These are phyloP conservation scores for Rhizoglyphus robini DNA, from an alignment of 1,140 invertebrate species.

Conservation along the genomic window DNA sequence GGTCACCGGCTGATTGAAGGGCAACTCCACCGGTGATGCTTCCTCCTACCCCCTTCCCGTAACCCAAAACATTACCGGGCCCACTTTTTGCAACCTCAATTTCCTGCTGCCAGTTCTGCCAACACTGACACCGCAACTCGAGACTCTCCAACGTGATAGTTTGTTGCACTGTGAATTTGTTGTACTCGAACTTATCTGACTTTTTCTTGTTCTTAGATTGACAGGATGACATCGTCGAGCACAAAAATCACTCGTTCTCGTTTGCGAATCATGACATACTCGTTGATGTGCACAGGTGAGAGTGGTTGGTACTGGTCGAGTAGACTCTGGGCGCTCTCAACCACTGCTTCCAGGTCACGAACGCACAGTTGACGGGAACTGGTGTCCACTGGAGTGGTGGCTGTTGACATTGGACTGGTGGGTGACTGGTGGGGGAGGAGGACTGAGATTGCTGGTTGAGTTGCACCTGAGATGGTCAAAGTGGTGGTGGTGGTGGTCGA, in stretches of 20 bases:
- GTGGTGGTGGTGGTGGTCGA: not conserved
- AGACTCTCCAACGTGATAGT: constrained; percentile 67
- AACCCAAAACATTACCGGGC: not conserved
- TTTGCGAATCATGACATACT: constrained; percentile 30
- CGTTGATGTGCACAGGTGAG: not conserved
- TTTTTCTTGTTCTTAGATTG: constrained; percentile 80
- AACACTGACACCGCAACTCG: constrained; percentile 45
- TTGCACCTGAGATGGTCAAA: not conserved
- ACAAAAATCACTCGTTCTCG: constrained; percentile 88
- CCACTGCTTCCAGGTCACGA: not conserved
- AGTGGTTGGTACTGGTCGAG: not conserved
- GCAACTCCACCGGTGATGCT: not conserved
- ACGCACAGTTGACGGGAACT: not conserved
- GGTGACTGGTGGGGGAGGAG: not conserved
- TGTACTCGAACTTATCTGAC: constrained; percentile 53
- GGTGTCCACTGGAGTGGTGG: not conserved
- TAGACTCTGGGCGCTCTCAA: not conserved
- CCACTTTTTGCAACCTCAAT: not conserved
- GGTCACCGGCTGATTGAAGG: too few species aligned
- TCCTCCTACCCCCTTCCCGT: not conserved
- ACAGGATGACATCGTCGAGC: constrained; percentile 81
- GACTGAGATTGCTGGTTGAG: too few species aligned
- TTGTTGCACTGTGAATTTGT: constrained; percentile 78
- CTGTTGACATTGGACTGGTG: not conserved
- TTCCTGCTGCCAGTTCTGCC: not conserved